Base-by-base conservation (phyloP, 2,888 invertebrate species). In the Tenodera sinensis region DNA sequence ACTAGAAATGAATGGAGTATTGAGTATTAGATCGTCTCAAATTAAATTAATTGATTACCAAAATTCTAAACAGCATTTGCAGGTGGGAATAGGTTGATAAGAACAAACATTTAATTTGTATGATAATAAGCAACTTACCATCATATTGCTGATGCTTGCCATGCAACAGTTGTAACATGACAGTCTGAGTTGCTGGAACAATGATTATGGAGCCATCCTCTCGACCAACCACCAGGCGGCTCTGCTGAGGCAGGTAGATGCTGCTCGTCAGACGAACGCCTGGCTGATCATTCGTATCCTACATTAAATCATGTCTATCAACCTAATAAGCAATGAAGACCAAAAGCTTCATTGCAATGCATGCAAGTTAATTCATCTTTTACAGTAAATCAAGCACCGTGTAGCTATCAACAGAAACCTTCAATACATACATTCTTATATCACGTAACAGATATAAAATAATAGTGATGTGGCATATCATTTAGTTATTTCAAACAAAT, bases 141-240 rank as follows among this genome's bases (percentile, higher is more conserved):
- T 96, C 96, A 91, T 95, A 95, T 91, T 97, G 96, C 92, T 98
- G 98, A 93, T 98, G 97, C 91, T 95, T 96, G 9, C 98, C 98
- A 91, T 98, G 97, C 89, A 99, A 94, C 88, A 99, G 93, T 92
- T 99, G 99, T 91, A 98, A 94, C 95, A 98, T 98, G 6, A 99
- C 97, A 0, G 99, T 98, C 92, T 98, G 98, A 0, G 98, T 98
- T 0, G 99, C 99, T 34, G 99, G 98, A 87, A 98, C 97, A 90
- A 99, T 98, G 30, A 99, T 97, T 90, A 99, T 99, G 89, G 97
- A 96, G 3, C 99, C 99, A 92, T 99, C 98, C 92, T 98, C 98
- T 15, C 99, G 95, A 0, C 99, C 99, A 90, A 99, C 97, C 20
- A 99, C 98, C 89, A 99, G 94, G 12, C 98, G 96, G 92, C 99